Conservation (phyloP, 1,140 invertebrate genomes). For the Hyposmocoma kahamanoa region DNA sequence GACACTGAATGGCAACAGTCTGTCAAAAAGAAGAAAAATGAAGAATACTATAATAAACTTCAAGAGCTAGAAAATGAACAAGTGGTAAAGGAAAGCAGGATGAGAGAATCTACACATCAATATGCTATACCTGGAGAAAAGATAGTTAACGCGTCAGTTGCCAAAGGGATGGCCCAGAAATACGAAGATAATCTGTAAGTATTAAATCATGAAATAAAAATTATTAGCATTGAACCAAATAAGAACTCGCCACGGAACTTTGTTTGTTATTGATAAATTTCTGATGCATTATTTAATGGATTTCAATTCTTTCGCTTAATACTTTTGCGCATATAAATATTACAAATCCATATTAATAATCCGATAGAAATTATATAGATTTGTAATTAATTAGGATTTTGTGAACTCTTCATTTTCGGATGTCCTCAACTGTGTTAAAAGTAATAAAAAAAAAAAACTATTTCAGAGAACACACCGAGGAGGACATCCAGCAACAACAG, state of each 20-base stretch:
- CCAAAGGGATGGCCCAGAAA: conserved; percentile 90
- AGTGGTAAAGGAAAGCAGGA: conserved; percentile 84
- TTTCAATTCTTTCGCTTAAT: too few species aligned
- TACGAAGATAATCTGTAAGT: conserved; percentile 90
- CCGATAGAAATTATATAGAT: too few species aligned
- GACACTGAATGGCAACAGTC: conserved; percentile 90
- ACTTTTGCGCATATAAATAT: too few species aligned
- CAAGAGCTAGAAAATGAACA: conserved; percentile 90
- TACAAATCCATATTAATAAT: too few species aligned
- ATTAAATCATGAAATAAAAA: neutral
- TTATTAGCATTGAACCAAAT: too few species aligned
- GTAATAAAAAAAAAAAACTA: too few species aligned
- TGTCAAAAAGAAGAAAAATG: conserved; percentile 86
- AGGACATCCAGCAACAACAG: conserved; percentile 69
- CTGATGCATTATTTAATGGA: too few species aligned
- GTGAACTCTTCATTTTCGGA: too few species aligned
- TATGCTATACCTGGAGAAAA: conserved; percentile 90
- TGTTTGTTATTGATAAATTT: too few species aligned
- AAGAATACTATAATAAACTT: conserved; percentile 89
- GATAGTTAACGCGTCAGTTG: conserved; percentile 81
- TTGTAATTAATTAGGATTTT: too few species aligned
- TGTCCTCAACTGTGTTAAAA: too few species aligned
- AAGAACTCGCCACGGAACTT: too few species aligned
- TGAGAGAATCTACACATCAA: conserved; percentile 85
- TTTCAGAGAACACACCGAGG: conserved; percentile 77